Evolutionary conservation across 2,113 vertebrate species (phyloP).

Genomic region (Bagarius yarrelli): DNA sequence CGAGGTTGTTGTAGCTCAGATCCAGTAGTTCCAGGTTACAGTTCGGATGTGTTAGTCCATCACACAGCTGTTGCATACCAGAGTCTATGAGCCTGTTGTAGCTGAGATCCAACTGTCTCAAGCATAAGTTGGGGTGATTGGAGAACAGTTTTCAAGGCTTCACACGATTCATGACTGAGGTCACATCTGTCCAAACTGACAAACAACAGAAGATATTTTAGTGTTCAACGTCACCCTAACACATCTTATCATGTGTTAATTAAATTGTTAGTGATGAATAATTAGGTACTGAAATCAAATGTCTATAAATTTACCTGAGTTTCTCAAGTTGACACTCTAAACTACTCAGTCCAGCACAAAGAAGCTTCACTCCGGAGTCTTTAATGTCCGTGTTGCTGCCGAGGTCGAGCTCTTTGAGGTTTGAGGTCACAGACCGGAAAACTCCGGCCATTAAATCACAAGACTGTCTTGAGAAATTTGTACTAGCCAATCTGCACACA

Average conservation of each 20-base stretch:
- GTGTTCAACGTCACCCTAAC: too few relatives aligned
- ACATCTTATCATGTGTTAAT: too few relatives aligned
- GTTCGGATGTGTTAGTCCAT: conserved; percentile 34
- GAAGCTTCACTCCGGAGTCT: conserved; percentile 44
- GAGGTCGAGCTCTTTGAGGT: conserved; percentile 53
- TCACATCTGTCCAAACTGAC: conserved; percentile 33
- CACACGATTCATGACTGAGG: conserved; percentile 25
- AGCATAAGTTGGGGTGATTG: conserved; percentile 10
- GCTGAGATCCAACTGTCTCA: conserved; percentile 30
- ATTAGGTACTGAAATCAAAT: neutral
- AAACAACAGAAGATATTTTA: too few relatives aligned
- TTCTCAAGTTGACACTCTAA: conserved; percentile 51
- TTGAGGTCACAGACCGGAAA: conserved; percentile 42
- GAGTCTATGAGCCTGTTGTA: conserved; percentile 30
- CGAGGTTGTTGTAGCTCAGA: conserved; percentile 39
- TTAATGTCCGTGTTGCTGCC: conserved; percentile 48
- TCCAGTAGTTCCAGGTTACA: conserved; percentile 32
- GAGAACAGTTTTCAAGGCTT: conserved; percentile 30
- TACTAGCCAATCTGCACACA: conserved; percentile 31
- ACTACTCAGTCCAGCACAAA: conserved; percentile 51
- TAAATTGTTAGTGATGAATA: neutral
- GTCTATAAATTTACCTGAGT: conserved; percentile 36
- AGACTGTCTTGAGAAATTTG: conserved; percentile 42
- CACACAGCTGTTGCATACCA: conserved; percentile 21
- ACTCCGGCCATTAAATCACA: conserved; percentile 48